Evolutionary conservation across 1,140 invertebrate species (phyloP).

Genomic region (Calosoma granatense): DNA sequence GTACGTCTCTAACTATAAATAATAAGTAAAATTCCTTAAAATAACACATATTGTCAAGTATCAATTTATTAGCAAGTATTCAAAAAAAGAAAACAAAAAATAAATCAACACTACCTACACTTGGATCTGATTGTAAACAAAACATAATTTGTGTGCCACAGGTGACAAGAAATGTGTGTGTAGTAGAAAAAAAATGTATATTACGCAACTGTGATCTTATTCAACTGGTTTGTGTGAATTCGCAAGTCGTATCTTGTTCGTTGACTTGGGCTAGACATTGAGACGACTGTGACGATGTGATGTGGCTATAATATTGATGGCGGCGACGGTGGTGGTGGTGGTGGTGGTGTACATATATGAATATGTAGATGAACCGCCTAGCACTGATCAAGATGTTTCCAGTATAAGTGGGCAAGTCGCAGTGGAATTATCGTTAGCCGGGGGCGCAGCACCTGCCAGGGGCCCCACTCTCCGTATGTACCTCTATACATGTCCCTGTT

Average conservation of each 20-base stretch:
- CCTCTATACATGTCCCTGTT: not conserved
- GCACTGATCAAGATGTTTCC: constrained; percentile 12
- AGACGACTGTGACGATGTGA: not conserved
- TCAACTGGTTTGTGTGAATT: not conserved
- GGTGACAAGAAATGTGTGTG: no score
- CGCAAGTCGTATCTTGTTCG: no score
- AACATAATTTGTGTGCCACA: no score
- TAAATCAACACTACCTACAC: no score
- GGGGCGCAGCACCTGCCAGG: constrained; percentile 16
- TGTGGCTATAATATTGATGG: not conserved
- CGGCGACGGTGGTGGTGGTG: not conserved
- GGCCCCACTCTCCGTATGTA: no score
- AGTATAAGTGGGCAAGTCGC: constrained; percentile 12
- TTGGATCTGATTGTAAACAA: no score
- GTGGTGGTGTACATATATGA: not conserved
- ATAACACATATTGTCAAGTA: no score
- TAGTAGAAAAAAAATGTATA: not conserved
- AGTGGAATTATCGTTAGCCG: constrained; percentile 13
- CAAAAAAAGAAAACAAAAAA: no score
- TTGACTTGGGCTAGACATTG: no score
- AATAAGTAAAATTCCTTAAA: no score
- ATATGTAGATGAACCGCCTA: not conserved
- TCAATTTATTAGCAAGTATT: no score
- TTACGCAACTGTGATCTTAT: not conserved
- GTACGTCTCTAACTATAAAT: no score